Base-by-base conservation (phyloP, 2,797 vertebrate species). In the Petrocephalus schoutedeni region DNA sequence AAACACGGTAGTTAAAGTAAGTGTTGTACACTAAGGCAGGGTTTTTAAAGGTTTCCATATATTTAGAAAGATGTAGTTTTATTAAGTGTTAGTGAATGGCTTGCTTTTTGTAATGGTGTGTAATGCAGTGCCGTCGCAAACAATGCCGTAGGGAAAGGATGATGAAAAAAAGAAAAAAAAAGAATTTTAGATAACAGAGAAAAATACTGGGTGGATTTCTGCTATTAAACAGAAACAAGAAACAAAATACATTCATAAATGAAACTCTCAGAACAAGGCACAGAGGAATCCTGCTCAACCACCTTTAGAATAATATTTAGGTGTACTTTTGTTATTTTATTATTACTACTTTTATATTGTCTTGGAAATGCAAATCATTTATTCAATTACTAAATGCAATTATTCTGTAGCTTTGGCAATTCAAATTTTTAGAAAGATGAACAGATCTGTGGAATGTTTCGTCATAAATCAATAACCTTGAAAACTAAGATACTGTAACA, bases 11-110 rank as follows among this genome's bases (percentile, higher is more conserved):
- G 64, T 67, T 67, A 67, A 67, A 56, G 86, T 28, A 2, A 53
- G 45, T 16, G 10, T 87, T 45, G n/a, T 12, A 59, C 86, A 71
- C 86, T 3, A 23, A 10, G 49, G 86, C 21, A 3, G 53, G 49
- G 86, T 74, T 61, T 67, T 71, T 87, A 87, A 87, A 71, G 61
- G 67, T 23, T 57, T 36, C 53, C 86, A 54, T 28, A 19, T 77
- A 87, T 87, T 57, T 54, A 80, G 71, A 77, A 57, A 67, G 28
- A 21, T 77, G 64, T 21, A 19, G 51, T 80, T 56, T 67, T 77
- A 45, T 71, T 87, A 80, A 19, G 28, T 12, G n/a, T 32, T 12
- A 54, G 32, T 51, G 51, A 54, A 80, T 14, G 28, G 23, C 51
- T 77, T 21, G 49, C 8, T 77, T 28, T 57, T 56, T 54, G 56